These are phyloP conservation scores for Sorex araneus DNA, from an alignment of 2,113 vertebrate genomes.

Conservation along the genomic window DNA sequence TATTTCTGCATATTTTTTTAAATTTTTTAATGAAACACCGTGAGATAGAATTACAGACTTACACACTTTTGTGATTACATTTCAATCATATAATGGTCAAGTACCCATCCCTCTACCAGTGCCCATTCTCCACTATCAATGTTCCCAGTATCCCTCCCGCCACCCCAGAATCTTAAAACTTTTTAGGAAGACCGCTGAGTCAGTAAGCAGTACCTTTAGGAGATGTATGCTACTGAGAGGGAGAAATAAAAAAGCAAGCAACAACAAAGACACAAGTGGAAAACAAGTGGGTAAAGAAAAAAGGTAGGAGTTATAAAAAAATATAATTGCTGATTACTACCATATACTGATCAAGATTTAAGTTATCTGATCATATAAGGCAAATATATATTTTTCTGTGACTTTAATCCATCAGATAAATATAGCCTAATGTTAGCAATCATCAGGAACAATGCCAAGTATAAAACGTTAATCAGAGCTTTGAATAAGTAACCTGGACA, in stretches of 20 bases:
- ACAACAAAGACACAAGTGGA: conserved; percentile 16
- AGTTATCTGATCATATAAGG: background rate
- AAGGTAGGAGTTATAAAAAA: conserved; percentile 28
- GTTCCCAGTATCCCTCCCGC: too few relatives aligned
- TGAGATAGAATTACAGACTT: too few relatives aligned
- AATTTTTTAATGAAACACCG: too few relatives aligned
- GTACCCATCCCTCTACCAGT: too few relatives aligned
- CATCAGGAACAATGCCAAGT: background rate
- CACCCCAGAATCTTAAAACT: background rate
- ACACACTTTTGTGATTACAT: too few relatives aligned
- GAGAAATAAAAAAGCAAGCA: background rate
- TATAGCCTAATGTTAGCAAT: background rate
- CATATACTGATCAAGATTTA: background rate
- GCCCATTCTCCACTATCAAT: too few relatives aligned
- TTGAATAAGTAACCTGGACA: background rate
- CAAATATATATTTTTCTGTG: conserved; percentile 13
- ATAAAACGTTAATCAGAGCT: too few relatives aligned
- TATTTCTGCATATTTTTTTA: too few relatives aligned
- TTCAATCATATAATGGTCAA: too few relatives aligned
- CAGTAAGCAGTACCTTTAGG: background rate
- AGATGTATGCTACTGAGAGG: background rate
- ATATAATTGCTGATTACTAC: background rate
- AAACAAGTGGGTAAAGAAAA: conserved; percentile 30
- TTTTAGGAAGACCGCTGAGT: background rate
- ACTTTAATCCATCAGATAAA: background rate